Evolutionary conservation across 2,888 invertebrate species (phyloP).

Genomic region (Ochropacha duplaris): DNA sequence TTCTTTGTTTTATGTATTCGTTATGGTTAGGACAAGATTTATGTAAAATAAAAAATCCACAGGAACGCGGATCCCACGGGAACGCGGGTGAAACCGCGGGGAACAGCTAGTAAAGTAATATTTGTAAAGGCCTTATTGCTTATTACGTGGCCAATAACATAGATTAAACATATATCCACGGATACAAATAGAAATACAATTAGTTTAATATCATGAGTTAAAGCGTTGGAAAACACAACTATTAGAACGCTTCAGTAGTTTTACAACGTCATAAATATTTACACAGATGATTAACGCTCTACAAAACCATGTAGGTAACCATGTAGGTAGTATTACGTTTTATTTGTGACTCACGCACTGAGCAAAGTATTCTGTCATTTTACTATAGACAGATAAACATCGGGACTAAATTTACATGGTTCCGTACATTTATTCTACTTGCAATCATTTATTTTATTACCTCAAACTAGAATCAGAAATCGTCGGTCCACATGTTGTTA

Average conservation of each 20-base stretch:
- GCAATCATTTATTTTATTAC: no score
- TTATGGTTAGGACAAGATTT: no score
- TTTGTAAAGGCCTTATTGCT: no score
- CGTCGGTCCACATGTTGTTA: no score
- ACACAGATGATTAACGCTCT: constrained; percentile 58
- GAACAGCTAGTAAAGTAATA: no score
- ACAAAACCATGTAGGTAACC: constrained; percentile 22
- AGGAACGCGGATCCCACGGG: no score
- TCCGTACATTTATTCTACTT: neutral
- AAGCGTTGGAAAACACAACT: constrained; percentile 3
- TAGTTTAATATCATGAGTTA: neutral
- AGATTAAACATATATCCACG: neutral
- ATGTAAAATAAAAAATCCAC: no score
- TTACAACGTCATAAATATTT: constrained; percentile 38
- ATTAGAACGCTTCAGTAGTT: constrained; percentile 17
- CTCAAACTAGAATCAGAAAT: no score
- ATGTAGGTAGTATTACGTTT: constrained; percentile 35
- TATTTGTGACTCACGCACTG: constrained; percentile 49
- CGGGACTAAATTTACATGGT: constrained; percentile 13
- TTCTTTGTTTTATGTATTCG: no score
- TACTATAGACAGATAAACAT: constrained; percentile 16
- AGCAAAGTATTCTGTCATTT: constrained; percentile 15
- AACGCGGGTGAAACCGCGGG: no score
- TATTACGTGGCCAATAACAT: neutral
- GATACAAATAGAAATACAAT: neutral